A percentile compares a stretch with the other conserved stretches of the same genome.
Conservation (phyloP, 1,140 invertebrate genomes). For the Lepidurus packardi region DNA sequence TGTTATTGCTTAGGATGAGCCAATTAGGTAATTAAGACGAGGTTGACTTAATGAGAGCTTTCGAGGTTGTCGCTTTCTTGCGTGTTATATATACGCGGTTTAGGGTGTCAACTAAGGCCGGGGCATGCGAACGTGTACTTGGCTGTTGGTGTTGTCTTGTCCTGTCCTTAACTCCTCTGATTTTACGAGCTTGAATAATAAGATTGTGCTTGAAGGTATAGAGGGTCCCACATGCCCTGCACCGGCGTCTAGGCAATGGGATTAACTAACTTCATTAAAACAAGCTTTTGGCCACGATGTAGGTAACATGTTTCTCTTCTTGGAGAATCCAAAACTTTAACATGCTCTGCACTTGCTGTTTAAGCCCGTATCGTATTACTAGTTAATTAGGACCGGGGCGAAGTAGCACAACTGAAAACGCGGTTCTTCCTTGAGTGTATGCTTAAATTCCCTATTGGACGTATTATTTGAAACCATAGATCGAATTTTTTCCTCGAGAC, state of each 20-base stretch:
- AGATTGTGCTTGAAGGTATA: background rate
- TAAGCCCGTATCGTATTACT: too few species aligned
- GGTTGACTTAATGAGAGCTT: background rate
- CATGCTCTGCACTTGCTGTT: too few species aligned
- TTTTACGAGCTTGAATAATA: background rate
- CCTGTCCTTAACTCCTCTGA: background rate
- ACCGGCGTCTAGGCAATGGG: background rate
- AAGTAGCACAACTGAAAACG: too few species aligned
- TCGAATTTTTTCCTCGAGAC: too few species aligned
- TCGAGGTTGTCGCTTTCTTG: background rate
- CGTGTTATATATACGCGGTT: background rate
- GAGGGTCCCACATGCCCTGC: too few species aligned
- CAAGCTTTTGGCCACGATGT: background rate
- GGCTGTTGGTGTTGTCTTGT: background rate
- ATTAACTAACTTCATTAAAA: background rate
- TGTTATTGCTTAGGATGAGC: background rate
- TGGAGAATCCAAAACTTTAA: too few species aligned
- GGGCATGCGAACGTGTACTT: background rate
- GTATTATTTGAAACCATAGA: too few species aligned
- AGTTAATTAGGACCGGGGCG: too few species aligned
- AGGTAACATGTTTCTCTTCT: background rate
- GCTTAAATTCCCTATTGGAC: too few species aligned
- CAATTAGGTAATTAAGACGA: conserved; percentile 9
- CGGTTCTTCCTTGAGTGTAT: too few species aligned
- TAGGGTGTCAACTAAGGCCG: background rate